phyloP scores from a whole-genome alignment of 2,113 vertebrate species.

The Hystrix brachyura region DNA sequence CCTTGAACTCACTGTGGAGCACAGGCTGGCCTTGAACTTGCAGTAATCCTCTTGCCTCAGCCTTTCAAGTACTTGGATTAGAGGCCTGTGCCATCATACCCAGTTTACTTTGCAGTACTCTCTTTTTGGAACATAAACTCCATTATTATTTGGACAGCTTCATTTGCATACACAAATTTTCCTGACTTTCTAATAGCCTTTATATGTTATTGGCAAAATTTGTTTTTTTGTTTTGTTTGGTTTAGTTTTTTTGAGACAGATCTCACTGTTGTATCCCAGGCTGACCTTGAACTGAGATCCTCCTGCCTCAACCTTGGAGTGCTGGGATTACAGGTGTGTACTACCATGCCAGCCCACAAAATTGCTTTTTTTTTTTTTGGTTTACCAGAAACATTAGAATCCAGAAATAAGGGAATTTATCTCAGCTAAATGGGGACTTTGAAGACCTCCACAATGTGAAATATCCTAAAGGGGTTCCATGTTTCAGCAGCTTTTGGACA shows the following conservation, averaged over 20 bases:
- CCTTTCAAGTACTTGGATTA: too few species aligned
- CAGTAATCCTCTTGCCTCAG: too few species aligned
- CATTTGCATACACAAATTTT: background rate
- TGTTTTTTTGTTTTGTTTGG: too few species aligned
- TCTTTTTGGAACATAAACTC: conserved; percentile 27
- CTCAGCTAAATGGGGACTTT: conserved; percentile 14
- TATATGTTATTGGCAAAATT: background rate
- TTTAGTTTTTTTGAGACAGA: too few species aligned
- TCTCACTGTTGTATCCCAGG: too few species aligned
- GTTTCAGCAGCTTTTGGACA: conserved; percentile 49
- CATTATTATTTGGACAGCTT: conserved; percentile 45
- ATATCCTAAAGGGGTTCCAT: conserved; percentile 39
- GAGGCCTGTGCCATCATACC: background rate
- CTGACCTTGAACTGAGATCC: too few species aligned
- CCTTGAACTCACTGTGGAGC: too few species aligned
- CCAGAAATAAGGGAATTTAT: conserved; percentile 42
- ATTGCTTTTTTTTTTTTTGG: conserved; percentile 1
- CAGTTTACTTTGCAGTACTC: background rate
- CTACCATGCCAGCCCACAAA: too few species aligned
- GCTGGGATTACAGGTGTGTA: too few species aligned
- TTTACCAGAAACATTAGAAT: conserved; percentile 29
- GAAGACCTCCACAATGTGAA: background rate
- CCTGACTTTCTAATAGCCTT: conserved; percentile 25
- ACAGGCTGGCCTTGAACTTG: too few species aligned
- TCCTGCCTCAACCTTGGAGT: too few species aligned